Base-by-base conservation (phyloP, 2,888 invertebrate genomes). In the Clunio marinus region DNA sequence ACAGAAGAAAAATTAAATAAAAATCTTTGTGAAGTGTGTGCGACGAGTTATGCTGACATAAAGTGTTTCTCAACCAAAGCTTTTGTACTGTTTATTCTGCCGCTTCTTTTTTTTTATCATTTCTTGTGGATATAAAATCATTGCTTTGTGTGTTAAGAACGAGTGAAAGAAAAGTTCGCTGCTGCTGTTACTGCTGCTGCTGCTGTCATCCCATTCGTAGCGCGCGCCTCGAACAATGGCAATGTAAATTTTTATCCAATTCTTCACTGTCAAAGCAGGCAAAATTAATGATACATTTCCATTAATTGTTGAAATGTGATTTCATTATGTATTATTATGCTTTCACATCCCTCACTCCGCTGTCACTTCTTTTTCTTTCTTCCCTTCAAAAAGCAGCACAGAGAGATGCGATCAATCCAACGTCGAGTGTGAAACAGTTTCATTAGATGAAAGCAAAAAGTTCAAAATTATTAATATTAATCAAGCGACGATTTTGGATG, bases 241-340 rank as follows among this genome's bases (percentile, higher is more conserved):
- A 65, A 46, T 65, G 63, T 65, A 65, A 65, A 65, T 41, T 41
- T 65, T 65, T 46, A 65, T 65, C 25, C 63, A 65, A 65, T 65
- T 65, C 63, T 20, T 65, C 63, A 65, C 45, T 65, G 63, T 65
- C 63, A 65, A 25, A 45, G 46, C 63, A 24, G 28, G 46, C 25
- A 65, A 65, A 65, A 65, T 65, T 65, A 65, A 65, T 65, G 63
- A 65, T 65, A 65, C 63, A 65, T 46, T 65, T 65, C 46, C 63
- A 46, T 65, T 65, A 65, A 65, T 65, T 65, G 63, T 24, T 65
- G 63, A 65, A 65, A 65, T 65, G 63, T 28, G 63, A 65, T 46
- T 65, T 45, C 17, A 46, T 65, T 46, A 22, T 27, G 37, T 46
- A 25, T 32, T 62, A 25, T 13, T 57, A 13, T 57, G n/a, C 13